Conservation (phyloP, 1,140 invertebrate species). For the Ceratitis capitata region DNA sequence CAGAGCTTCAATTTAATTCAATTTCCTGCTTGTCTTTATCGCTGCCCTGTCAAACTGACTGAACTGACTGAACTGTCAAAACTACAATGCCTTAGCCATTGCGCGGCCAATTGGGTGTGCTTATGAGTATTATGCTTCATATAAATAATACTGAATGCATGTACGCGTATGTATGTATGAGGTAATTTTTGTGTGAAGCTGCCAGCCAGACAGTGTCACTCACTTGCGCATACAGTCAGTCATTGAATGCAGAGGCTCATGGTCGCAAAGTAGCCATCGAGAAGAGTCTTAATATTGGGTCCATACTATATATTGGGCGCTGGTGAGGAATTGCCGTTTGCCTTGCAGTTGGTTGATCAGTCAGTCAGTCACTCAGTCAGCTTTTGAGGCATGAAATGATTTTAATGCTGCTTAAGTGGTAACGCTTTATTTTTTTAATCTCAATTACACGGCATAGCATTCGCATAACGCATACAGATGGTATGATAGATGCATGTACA, state of each 20-base stretch:
- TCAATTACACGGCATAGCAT: constrained; percentile 25
- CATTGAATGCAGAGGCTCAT: background rate
- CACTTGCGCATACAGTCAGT: background rate
- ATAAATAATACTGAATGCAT: background rate
- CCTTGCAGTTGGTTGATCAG: too few species aligned
- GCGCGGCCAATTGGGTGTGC: background rate
- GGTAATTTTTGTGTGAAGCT: background rate
- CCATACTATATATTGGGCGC: too few species aligned
- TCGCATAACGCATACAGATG: background rate
- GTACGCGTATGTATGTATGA: background rate
- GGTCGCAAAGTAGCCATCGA: background rate
- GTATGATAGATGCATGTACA: background rate
- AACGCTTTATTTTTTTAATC: constrained; percentile 37
- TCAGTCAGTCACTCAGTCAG: background rate
- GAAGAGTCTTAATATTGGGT: too few species aligned
- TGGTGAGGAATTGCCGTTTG: too few species aligned
- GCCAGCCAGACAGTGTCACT: background rate
- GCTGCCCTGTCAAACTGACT: background rate
- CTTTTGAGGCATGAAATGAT: constrained; percentile 35
- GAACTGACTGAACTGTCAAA: constrained; percentile 20
- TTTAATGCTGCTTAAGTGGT: constrained; percentile 21
- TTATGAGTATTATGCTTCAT: constrained; percentile 6
- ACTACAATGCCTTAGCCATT: background rate
- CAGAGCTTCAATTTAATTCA: constrained; percentile 12
- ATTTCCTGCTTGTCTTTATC: constrained; percentile 31